phyloP scores from a whole-genome alignment of 2,797 vertebrate species.

The Pitangus sulphuratus region DNA sequence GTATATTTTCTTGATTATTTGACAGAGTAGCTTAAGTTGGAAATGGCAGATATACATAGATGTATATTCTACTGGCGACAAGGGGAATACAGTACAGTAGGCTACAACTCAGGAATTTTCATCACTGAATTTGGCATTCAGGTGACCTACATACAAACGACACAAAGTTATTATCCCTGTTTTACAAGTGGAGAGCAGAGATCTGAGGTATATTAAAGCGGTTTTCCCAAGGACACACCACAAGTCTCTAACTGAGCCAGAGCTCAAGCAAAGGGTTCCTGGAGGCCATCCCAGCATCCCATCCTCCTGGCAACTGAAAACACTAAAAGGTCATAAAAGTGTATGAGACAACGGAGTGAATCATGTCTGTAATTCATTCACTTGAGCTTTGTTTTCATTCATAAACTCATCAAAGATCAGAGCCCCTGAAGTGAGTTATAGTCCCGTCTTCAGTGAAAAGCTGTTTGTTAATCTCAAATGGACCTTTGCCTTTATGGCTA shows the following conservation, averaged over 20 bases:
- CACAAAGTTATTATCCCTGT: neutral
- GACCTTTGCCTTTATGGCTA: conserved; percentile 6
- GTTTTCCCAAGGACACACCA: neutral
- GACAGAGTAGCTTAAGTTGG: neutral
- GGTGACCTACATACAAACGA: neutral
- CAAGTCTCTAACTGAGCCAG: neutral
- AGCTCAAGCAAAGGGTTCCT: neutral
- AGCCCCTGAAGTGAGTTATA: conserved; percentile 21
- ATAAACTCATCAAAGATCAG: conserved; percentile 39
- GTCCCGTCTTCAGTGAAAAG: neutral
- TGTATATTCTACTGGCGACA: neutral
- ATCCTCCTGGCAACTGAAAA: neutral
- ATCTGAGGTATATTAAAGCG: neutral
- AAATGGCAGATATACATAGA: neutral
- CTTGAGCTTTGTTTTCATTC: conserved; percentile 49
- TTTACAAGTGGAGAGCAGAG: neutral
- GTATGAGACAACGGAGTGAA: conserved; percentile 21
- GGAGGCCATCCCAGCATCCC: neutral
- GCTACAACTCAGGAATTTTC: neutral
- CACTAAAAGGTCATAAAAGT: conserved; percentile 38
- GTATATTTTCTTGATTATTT: neutral
- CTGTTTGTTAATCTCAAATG: conserved; percentile 6
- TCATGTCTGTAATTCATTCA: neutral
- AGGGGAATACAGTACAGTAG: neutral
- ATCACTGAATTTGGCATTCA: neutral